Evolutionary conservation across 2,888 invertebrate genomes (phyloP), one percentile per base, ranked within the genome.

Genomic region (Tupiocoris notatus): DNA sequence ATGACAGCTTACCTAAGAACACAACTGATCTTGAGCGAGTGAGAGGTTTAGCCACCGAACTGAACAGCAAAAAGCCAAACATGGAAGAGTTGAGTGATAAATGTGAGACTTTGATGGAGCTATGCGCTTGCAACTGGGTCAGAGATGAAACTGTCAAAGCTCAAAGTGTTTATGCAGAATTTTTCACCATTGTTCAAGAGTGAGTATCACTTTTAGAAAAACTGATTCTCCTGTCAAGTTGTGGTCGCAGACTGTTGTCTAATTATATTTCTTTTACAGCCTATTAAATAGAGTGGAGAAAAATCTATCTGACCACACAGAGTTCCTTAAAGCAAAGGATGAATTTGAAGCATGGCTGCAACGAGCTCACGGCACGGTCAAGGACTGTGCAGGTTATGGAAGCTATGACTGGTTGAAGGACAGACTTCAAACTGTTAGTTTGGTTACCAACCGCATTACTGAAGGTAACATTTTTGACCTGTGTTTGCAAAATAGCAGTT

Each of bases 281-380:
- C 86, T 94, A 58, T 91, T 95, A 20, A 91, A 93, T 0, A 92
- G 92, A 82, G 91, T 95, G 12, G 95, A 96, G 83, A 94, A 95
- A 86, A 94, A 93, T 83, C 86, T 96, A 0, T 92, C 93, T 0
- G 95, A 96, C 83, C 95, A 95, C 82, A 94, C 93, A 0, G 95
- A 96, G 83, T 95, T 96, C 84, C 87, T 94, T 6, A 93, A 93
- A 81, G 93, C 93, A 18, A 94, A 94, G 82, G 88, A 90, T 78
- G 92, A 93, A 81, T 87, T 96, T 81, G 91, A 93, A 79, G 88
- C 89, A 77, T 97, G 96, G 96, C 85, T 95, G 23, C 89, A 90
- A 76, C 88, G 90, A 56, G 93, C 94, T 24, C 91, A 92, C 80
- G 91, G 92, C 25, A 90, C 92, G 2, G 89, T 97, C 0, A 91